Conservation (phyloP, 2,888 invertebrate species). For the Lycophotia porphyrea region DNA sequence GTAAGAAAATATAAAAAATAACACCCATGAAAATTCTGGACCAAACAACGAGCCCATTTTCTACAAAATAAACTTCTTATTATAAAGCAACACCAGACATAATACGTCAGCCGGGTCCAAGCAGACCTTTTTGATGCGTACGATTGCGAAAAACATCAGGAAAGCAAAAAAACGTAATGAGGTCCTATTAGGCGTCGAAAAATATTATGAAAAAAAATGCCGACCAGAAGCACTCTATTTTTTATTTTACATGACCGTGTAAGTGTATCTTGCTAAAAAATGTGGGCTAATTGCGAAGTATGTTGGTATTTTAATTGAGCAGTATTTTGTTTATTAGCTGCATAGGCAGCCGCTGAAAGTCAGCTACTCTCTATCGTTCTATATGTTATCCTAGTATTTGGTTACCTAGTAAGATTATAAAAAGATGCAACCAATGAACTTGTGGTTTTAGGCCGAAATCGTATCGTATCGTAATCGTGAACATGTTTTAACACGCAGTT, state of each 20-base stretch:
- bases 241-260: constrained; percentile 28
- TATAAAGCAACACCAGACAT: constrained; percentile 16
- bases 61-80: constrained; percentile 40
- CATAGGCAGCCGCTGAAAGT: not conserved
- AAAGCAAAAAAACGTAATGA: constrained; percentile 54
- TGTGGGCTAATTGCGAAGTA: constrained; percentile 5
- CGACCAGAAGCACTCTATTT: constrained; percentile 14
- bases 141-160: constrained; percentile 54
- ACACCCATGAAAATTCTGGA: not conserved
- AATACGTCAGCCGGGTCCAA: constrained; percentile 47
- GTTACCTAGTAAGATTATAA: not conserved
- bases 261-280: constrained; percentile 21
- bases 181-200: constrained; percentile 54
- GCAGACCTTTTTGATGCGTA: constrained; percentile 49
- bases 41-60: constrained; percentile 27
- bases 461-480: too few relatives aligned
- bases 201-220: constrained; percentile 39
- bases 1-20: too few relatives aligned
- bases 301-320: not conserved
- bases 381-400: not conserved
- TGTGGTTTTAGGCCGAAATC: too few relatives aligned
- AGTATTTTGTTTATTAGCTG: not conserved
- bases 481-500: not conserved
- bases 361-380: not conserved
- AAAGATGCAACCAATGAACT: not conserved